Evolutionary conservation across 2,797 vertebrate genomes (phyloP).

Genomic region (Enteromius afrohamiltoni): DNA sequence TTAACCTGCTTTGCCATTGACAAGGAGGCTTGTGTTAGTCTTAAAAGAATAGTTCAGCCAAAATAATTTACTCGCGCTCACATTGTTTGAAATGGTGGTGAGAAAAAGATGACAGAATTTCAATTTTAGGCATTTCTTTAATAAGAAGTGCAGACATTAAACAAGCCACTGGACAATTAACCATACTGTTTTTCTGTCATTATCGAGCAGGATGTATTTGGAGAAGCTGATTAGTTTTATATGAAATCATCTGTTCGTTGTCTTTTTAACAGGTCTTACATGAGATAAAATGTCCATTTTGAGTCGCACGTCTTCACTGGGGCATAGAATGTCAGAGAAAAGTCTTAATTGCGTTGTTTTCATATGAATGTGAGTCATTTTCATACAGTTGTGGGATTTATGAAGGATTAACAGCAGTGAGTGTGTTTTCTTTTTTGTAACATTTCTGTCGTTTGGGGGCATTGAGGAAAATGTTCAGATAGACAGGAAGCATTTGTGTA

Average conservation of each 20-base stretch:
- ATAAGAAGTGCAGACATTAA: background rate
- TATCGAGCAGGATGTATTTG: background rate
- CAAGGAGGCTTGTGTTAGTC: background rate
- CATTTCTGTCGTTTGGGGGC: background rate
- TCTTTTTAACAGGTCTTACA: constrained; percentile 19
- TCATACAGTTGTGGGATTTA: background rate
- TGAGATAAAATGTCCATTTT: background rate
- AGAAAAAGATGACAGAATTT: background rate
- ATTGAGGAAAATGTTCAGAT: background rate
- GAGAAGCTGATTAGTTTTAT: background rate
- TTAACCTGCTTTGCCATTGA: constrained; percentile 5
- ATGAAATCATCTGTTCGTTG: constrained; percentile 5
- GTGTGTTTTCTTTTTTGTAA: background rate
- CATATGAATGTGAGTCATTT: background rate
- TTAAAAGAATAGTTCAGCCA: constrained; percentile 6
- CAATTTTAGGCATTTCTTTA: background rate
- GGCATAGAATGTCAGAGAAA: background rate
- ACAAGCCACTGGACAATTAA: background rate
- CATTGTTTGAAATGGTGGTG: background rate
- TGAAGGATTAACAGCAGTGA: background rate
- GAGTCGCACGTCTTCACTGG: background rate
- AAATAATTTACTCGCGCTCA: background rate
- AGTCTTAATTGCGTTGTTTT: constrained; percentile 36
- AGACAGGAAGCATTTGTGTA: constrained; percentile 7
- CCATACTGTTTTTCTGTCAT: background rate